Conservation (phyloP, 2,888 invertebrate species). For the Drosophila ochracea region DNA sequence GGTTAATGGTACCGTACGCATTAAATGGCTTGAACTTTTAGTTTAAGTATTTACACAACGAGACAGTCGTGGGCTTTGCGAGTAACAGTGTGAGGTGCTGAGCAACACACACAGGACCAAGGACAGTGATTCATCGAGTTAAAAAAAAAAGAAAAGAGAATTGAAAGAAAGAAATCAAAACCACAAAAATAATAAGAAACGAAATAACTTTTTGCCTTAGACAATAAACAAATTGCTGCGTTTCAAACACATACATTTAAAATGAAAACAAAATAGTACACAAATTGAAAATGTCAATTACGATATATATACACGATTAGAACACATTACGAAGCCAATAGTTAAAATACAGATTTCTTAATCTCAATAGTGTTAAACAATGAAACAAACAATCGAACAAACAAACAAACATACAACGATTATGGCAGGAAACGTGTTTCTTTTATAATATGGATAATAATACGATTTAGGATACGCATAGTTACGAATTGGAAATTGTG, state of each 20-base stretch:
- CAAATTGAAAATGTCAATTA: constrained; percentile 54
- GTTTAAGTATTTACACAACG: constrained; percentile 56
- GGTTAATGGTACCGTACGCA: constrained; percentile 25
- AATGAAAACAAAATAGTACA: constrained; percentile 22
- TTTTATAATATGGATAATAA: constrained; percentile 26
- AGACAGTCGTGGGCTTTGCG: constrained; percentile 40
- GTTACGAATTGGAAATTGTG: constrained; percentile 44
- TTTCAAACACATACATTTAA: constrained; percentile 7
- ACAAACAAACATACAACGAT: constrained; percentile 75
- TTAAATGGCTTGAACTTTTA: constrained; percentile 48
- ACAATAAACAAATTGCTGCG: constrained; percentile 27
- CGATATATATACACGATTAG: constrained; percentile 59
- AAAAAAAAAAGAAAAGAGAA: neutral
- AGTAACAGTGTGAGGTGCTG: constrained; percentile 27
- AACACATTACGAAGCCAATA: constrained; percentile 79
- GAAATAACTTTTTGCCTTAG: constrained; percentile 47
- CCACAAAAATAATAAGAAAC: constrained; percentile 3
- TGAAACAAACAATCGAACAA: constrained; percentile 51
- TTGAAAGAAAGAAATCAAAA: constrained; percentile 35
- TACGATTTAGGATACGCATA: constrained; percentile 35
- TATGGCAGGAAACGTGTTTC: constrained; percentile 63
- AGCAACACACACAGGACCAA: constrained; percentile 48
- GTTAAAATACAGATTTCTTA: constrained; percentile 41
- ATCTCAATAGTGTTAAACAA: constrained; percentile 57
- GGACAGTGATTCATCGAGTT: constrained; percentile 46